Evolutionary conservation across 2,888 invertebrate species (phyloP).

Genomic region (Parascotia fuliginaria): DNA sequence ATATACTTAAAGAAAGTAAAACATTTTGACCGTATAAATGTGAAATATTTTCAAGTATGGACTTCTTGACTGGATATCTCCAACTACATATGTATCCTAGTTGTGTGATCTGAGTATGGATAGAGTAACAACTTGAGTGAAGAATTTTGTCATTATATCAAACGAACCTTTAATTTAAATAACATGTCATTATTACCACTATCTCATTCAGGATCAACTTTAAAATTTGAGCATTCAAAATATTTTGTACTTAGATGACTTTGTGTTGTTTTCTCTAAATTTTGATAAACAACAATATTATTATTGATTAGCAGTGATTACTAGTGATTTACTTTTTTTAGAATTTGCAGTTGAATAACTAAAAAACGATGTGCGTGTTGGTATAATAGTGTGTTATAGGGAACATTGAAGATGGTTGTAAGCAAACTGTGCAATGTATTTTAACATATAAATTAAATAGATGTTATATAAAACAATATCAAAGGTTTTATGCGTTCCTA

Average conservation of each 20-base stretch:
- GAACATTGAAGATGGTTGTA: conserved; percentile 1
- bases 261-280: background rate
- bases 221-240: background rate
- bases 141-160: background rate
- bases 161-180: background rate
- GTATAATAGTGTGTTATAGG: conserved; percentile 27
- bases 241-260: background rate
- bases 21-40: too few relatives aligned
- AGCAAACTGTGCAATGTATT: conserved; percentile 4
- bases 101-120: too few relatives aligned
- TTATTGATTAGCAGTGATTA: conserved; percentile 3
- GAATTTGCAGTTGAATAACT: too few relatives aligned
- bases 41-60: too few relatives aligned
- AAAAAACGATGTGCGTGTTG: too few relatives aligned
- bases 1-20: too few relatives aligned
- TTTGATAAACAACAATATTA: conserved; percentile 12
- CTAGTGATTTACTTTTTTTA: too few relatives aligned
- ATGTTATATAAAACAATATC: background rate
- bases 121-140: background rate
- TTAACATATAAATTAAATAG: background rate
- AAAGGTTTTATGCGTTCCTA: conserved; percentile 3
- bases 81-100: too few relatives aligned
- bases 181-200: background rate
- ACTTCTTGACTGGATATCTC: too few relatives aligned
- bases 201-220: background rate